Evolutionary conservation across 1,140 invertebrate species (phyloP).

Genomic region (Trigoniulus corallinus): DNA sequence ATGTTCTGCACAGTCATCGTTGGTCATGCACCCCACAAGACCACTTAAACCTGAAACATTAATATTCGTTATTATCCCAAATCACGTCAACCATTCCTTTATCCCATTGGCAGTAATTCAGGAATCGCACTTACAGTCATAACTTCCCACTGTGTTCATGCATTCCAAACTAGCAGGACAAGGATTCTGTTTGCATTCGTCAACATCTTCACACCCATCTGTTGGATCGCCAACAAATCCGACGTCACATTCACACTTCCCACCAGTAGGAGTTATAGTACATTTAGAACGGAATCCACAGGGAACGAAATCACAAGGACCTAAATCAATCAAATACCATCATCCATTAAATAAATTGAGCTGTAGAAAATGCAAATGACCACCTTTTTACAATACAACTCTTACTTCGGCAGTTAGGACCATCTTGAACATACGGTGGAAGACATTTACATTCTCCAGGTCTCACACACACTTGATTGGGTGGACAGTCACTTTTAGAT

Average conservation of each 20-base stretch:
- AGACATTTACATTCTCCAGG: slow-evolving; percentile 76
- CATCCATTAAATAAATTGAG: not conserved
- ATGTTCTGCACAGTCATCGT: slow-evolving; percentile 61
- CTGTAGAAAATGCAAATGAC: no score
- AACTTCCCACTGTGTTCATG: slow-evolving; percentile 51
- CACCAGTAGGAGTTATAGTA: slow-evolving; percentile 12
- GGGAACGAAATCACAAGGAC: slow-evolving; percentile 17
- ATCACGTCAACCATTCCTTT: not conserved
- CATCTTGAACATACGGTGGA: slow-evolving; percentile 59
- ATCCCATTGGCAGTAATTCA: not conserved
- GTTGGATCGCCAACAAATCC: slow-evolving; percentile 18
- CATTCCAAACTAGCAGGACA: slow-evolving; percentile 73
- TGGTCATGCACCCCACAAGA: slow-evolving; percentile 42
- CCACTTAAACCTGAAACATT: slow-evolving; percentile 7
- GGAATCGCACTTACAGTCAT: slow-evolving; percentile 51
- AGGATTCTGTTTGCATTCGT: slow-evolving; percentile 56
- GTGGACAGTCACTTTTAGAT: slow-evolving; percentile 58
- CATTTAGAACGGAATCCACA: slow-evolving; percentile 17
- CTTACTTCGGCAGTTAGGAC: slow-evolving; percentile 64
- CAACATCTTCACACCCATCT: slow-evolving; percentile 36
- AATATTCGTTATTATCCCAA: slow-evolving; percentile 16
- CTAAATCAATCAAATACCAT: slow-evolving; percentile 6
- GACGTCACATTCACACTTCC: slow-evolving; percentile 13
- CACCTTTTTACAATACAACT: no score
- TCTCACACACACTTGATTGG: slow-evolving; percentile 77